phyloP scores from a whole-genome alignment of 2,888 invertebrate genomes.

The Meiosimyza decipiens region DNA sequence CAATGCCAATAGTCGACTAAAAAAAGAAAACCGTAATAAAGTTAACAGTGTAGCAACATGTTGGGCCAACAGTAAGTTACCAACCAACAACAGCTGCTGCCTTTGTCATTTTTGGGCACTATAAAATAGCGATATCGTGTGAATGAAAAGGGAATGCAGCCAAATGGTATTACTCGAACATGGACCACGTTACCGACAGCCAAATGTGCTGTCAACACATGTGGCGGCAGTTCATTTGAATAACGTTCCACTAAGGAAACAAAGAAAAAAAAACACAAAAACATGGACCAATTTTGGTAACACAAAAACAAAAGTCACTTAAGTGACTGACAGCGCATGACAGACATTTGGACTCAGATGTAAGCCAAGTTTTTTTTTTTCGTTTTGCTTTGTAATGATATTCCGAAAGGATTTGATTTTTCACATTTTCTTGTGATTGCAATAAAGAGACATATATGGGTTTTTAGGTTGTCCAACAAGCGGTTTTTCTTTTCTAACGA shows the following conservation, averaged over 20 bases:
- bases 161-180: too few relatives aligned
- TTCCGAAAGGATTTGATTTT: neutral
- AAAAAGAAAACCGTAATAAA: too few relatives aligned
- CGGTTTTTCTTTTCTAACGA: neutral
- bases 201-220: too few relatives aligned
- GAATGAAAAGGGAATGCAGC: too few relatives aligned
- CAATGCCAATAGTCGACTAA: too few relatives aligned
- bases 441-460: neutral
- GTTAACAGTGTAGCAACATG: too few relatives aligned
- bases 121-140: neutral
- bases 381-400: neutral
- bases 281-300: slow-evolving; percentile 25
- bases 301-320: slow-evolving; percentile 9
- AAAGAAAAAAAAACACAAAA: too few relatives aligned
- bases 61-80: neutral
- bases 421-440: neutral
- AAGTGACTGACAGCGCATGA: slow-evolving; percentile 31
- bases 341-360: slow-evolving; percentile 12
- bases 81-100: neutral
- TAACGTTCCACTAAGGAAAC: neutral
- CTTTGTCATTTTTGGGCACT: neutral
- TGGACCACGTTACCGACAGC: too few relatives aligned
- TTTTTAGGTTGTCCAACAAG: neutral
- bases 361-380: slow-evolving; percentile 8
- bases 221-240: slow-evolving; percentile 5